A percentile compares a stretch with the other conserved stretches of the same genome.
These are phyloP conservation scores for Megaceryle alcyon DNA, from an alignment of 2,797 vertebrate species.

Conservation along the genomic window DNA sequence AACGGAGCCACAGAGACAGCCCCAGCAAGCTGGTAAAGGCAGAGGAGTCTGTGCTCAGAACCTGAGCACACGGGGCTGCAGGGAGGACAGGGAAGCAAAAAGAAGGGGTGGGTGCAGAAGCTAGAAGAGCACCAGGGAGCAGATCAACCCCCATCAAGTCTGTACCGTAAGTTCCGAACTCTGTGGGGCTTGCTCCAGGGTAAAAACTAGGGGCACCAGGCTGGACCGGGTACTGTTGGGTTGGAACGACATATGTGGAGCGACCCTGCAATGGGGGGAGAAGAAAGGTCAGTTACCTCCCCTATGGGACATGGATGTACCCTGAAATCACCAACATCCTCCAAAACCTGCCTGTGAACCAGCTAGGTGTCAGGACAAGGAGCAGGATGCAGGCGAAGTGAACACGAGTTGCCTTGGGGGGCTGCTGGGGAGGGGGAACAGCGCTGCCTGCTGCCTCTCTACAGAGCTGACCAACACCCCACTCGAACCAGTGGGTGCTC, in stretches of 20 bases:
- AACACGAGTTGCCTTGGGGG: accelerated
- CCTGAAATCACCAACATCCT: not conserved
- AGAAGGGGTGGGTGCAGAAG: accelerated
- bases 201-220: constrained; percentile 92
- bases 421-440: not conserved
- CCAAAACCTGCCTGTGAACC: not conserved
- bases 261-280: constrained; percentile 76
- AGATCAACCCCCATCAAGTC: not conserved
- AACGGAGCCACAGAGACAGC: not conserved
- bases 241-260: constrained; percentile 90
- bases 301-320: accelerated
- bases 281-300: not conserved
- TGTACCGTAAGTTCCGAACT: constrained; percentile 94
- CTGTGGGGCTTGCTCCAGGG: constrained; percentile 90
- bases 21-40: not conserved
- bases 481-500: not conserved
- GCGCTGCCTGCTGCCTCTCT: not conserved
- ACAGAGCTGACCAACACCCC: not conserved
- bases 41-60: not conserved
- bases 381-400: not conserved
- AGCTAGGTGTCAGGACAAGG: not conserved
- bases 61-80: accelerated
- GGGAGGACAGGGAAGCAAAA: not conserved
- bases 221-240: constrained; percentile 93
- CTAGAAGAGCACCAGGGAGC: not conserved